Percentiles rank a stretch among this genome's conserved stretches.
Conservation (phyloP, 1,140 invertebrate genomes). For the Bacillus rossius region DNA sequence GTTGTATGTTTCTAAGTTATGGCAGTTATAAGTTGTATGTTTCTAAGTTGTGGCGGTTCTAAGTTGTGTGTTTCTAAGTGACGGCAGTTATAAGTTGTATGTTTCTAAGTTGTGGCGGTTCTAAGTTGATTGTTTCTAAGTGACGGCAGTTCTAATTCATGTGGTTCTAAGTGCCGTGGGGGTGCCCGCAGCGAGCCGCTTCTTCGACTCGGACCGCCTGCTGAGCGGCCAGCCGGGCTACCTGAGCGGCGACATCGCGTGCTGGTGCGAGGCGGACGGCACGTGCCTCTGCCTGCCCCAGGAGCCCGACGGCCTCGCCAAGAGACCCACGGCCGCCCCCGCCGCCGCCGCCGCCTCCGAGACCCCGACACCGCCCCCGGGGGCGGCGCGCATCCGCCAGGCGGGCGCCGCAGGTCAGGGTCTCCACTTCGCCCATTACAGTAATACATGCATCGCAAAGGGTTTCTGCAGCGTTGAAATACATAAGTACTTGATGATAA, state of each 20-base stretch:
- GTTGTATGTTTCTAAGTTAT: too few species aligned
- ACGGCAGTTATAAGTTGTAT: too few species aligned
- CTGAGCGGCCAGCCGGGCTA: background rate
- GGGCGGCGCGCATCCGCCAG: constrained; percentile 22
- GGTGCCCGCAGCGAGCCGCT: background rate
- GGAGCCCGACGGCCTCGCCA: constrained; percentile 33
- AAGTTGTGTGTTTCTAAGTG: too few species aligned
- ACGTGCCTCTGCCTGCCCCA: background rate
- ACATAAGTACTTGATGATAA: background rate
- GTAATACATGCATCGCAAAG: too few species aligned
- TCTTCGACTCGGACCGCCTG: background rate
- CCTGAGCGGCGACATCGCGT: background rate
- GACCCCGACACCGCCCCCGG: constrained; percentile 11
- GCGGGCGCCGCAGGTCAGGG: background rate
- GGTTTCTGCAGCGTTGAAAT: too few species aligned
- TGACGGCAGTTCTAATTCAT: too few species aligned
- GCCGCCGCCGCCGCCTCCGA: background rate
- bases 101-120: too few species aligned
- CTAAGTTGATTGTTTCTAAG: too few species aligned
- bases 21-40: too few species aligned
- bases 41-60: too few species aligned
- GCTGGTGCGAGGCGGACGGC: background rate
- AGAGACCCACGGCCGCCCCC: background rate
- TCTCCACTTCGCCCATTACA: too few species aligned
- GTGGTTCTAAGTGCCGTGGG: too few species aligned